Evolutionary conservation across 2,113 vertebrate species (phyloP).

Genomic region (Scomber japonicus): DNA sequence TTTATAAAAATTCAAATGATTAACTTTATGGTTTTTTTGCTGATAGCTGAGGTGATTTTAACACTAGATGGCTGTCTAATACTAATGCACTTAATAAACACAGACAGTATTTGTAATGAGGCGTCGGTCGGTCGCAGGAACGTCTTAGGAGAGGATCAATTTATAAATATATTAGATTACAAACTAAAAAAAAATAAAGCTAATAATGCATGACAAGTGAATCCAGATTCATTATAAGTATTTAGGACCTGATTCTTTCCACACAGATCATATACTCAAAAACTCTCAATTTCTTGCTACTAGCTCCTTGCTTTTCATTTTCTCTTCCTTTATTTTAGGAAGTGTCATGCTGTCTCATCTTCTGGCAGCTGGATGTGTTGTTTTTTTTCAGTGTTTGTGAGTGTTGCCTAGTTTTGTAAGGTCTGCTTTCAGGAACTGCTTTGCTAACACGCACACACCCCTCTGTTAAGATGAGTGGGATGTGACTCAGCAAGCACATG

Average conservation of each 20-base stretch:
- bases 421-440: constrained; percentile 4
- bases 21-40: no score
- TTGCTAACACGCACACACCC: neutral
- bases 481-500: constrained; percentile 75
- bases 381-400: neutral
- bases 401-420: neutral
- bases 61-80: neutral
- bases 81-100: neutral
- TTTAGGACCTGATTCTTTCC: neutral
- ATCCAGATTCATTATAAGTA: no score
- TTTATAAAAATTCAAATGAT: no score
- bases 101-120: no score
- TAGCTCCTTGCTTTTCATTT: neutral
- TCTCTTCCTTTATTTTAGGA: constrained; percentile 5
- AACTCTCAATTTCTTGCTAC: neutral
- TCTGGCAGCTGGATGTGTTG: neutral
- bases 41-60: neutral
- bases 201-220: neutral
- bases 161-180: neutral
- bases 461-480: constrained; percentile 10
- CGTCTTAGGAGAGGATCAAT: no score
- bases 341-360: neutral
- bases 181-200: neutral
- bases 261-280: neutral
- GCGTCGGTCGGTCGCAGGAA: no score